A percentile compares a stretch with the other conserved stretches of the same genome.
These are phyloP conservation scores for Dallia pectoralis DNA, from an alignment of 2,797 vertebrate species.

Conservation along the genomic window DNA sequence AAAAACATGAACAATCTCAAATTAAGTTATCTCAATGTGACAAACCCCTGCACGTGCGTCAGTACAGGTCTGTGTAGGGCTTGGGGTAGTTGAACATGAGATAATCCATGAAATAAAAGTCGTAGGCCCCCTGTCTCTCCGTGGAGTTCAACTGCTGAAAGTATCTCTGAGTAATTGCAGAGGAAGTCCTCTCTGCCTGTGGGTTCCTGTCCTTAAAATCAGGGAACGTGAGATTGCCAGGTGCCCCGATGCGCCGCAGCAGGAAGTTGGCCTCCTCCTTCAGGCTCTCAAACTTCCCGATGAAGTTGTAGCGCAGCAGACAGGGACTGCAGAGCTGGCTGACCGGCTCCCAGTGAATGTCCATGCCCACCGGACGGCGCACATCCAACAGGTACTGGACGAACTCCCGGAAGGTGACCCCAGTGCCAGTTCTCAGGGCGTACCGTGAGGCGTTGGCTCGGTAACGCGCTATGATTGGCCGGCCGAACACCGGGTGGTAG, in stretches of 20 bases:
- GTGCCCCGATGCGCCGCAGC: conserved; percentile 78
- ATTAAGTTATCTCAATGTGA: conserved; percentile 1
- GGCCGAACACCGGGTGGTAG: conserved; percentile 91
- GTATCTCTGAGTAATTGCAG: conserved; percentile 80
- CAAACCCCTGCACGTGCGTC: conserved; percentile 36
- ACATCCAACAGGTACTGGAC: conserved; percentile 88
- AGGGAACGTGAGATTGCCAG: conserved; percentile 85
- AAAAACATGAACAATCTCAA: conserved; percentile 2
- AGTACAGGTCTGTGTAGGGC: conserved; percentile 87
- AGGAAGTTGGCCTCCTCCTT: conserved; percentile 87
- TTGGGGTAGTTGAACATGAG: conserved; percentile 94
- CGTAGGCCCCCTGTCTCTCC: conserved; percentile 85
- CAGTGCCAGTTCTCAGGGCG: conserved; percentile 81
- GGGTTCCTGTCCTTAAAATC: conserved; percentile 89
- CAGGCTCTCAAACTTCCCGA: conserved; percentile 90
- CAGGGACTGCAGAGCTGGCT: conserved; percentile 89
- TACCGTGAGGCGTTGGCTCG: conserved; percentile 80
- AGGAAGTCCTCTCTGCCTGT: conserved; percentile 82
- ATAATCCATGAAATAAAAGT: conserved; percentile 95
- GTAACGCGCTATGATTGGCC: conserved; percentile 88
- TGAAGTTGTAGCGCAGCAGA: conserved; percentile 86
- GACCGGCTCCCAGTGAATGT: conserved; percentile 93
- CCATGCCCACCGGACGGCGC: conserved; percentile 88
- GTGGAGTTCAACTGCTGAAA: conserved; percentile 83
- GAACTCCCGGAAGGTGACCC: conserved; percentile 89